Evolutionary conservation across 2,113 vertebrate genomes (phyloP), one percentile per base, ranked within the genome.

Genomic region (Sylvietta virens): DNA sequence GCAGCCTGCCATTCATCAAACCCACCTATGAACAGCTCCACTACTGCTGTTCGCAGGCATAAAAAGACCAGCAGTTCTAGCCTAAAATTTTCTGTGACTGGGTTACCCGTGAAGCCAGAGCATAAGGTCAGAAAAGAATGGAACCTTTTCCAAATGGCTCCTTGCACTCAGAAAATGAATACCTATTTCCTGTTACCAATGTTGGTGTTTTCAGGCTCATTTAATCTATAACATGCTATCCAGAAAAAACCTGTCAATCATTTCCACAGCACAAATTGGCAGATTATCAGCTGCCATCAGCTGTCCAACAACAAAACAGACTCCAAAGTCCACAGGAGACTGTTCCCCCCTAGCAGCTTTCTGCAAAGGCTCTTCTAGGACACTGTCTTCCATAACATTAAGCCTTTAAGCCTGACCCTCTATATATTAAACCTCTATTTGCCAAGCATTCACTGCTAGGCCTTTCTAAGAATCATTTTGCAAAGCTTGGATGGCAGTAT

Each of bases 391-490:
- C 67, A 74, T 30, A 88, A 85, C 5, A 13, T 74, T 81, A 91
- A 94, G 51, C 60, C 64, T 96, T 83, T 81, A 93, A 92, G 51
- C 56, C 85, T 94, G 67, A 56, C 67, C 88, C 58, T 65, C 82
- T 60, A 86, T 81, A 78, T 51, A 92, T 86, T 62, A 88, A 58
- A 81, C 53, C 28, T 71, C 51, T 93, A 44, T 67, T 81, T 56
- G 80, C 72, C 93, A 96, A 95, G 44, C 64, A 88, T 92, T 93
- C 82, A 92, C 48, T 72, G 20, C 82, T 86, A 83, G 79, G 37
- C 76, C 88, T 86, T 93, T 92, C 90, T 90, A 94, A 88, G 94
- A 96, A 95, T 78, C 53, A 60, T 88, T 93, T 84, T 90, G 88
- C 69, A 92, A 94, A 86, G 72, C 28, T 90, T 96, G 94, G 92